A percentile compares a stretch with the other conserved stretches of the same genome.
Evolutionary conservation across 2,797 vertebrate genomes (phyloP).

Genomic region (Fundulus diaphanus): DNA sequence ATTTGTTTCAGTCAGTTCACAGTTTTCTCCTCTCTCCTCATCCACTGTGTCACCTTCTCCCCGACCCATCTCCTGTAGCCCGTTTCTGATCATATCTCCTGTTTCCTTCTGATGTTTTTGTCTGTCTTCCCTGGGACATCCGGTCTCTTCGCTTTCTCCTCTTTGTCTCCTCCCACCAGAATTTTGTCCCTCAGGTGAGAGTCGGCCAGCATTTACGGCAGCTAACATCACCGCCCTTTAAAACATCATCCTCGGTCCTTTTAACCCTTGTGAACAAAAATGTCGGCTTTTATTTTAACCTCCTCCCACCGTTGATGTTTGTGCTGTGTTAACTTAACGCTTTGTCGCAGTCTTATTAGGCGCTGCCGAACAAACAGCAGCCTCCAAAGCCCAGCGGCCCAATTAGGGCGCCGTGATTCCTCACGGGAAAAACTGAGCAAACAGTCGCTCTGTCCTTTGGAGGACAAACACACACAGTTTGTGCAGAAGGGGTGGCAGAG

Average conservation of each 20-base stretch:
- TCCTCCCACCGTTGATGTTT: slow-evolving; percentile 9
- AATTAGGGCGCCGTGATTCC: slow-evolving; percentile 59
- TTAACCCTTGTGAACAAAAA: slow-evolving; percentile 3
- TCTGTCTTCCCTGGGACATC: slow-evolving; percentile 47
- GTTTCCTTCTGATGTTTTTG: slow-evolving; percentile 33
- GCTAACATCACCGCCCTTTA: slow-evolving; percentile 20
- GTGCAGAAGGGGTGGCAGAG: slow-evolving; percentile 66
- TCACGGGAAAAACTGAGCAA: slow-evolving; percentile 52
- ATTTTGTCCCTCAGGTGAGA: slow-evolving; percentile 79
- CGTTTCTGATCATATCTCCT: slow-evolving; percentile 37
- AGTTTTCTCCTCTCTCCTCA: background rate
- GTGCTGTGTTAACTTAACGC: slow-evolving; percentile 44
- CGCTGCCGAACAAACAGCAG: slow-evolving; percentile 35
- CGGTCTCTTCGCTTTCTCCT: slow-evolving; percentile 64
- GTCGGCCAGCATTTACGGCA: slow-evolving; percentile 1
- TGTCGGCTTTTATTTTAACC: background rate
- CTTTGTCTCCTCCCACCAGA: slow-evolving; percentile 65
- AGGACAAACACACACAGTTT: slow-evolving; percentile 49
- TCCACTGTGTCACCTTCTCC: slow-evolving; percentile 12
- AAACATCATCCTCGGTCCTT: background rate
- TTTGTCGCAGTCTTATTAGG: slow-evolving; percentile 49
- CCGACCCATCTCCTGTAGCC: slow-evolving; percentile 22
- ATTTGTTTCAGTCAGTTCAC: background rate
- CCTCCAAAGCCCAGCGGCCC: slow-evolving; percentile 58
- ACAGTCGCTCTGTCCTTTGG: slow-evolving; percentile 51